Base-by-base conservation (phyloP, 2,797 vertebrate species). In the Rhabdophis nuchalis region DNA sequence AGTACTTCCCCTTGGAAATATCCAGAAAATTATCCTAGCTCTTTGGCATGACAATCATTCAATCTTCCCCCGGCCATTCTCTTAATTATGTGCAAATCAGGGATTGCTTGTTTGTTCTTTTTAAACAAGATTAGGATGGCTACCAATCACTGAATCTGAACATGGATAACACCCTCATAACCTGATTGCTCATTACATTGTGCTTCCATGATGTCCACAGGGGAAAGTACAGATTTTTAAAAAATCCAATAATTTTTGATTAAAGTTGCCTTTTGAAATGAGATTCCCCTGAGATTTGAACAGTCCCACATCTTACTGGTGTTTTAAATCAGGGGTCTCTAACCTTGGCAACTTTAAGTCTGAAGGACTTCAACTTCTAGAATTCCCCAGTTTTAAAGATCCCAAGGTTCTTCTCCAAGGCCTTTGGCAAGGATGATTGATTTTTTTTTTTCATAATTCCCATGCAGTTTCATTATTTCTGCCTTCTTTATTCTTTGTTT, bases 1-100 rank as follows among this genome's bases (percentile, higher is more conserved):
- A 52, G 88, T 82, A 56, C 86, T 93, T 91, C 86, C 68, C 61
- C n/a, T 56, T 91, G 68, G 64, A 88, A 86, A 86, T 88, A 68
- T 90, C 82, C 16, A 93, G 85, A 72, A 82, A 82, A 54, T 68
- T 90, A 53, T 68, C 1, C 7, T 27, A 91, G 32, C 58, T 11
- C 8, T 32, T 60, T 52, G 36, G 52, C 50, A 54, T n/a, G 11
- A 46, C 25, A 56, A 18, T 4, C 82, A 29, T 52, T 54, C 18
- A n/a, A 61, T 52, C 52, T 86, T 86, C 60, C 54, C 20, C 9
- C 50, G 23, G 77, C 53, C 68, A 0, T 46, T 46, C 41, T 90
- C 8, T n/a, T 87, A 50, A 85, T 92, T 8, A 25, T 41, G 36
- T 25, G 1, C 36, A 82, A 4, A 23, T 46, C 4, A 11, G 36